Base-by-base conservation (phyloP, 2,113 vertebrate genomes). In the Nyctereutes procyonoides region DNA sequence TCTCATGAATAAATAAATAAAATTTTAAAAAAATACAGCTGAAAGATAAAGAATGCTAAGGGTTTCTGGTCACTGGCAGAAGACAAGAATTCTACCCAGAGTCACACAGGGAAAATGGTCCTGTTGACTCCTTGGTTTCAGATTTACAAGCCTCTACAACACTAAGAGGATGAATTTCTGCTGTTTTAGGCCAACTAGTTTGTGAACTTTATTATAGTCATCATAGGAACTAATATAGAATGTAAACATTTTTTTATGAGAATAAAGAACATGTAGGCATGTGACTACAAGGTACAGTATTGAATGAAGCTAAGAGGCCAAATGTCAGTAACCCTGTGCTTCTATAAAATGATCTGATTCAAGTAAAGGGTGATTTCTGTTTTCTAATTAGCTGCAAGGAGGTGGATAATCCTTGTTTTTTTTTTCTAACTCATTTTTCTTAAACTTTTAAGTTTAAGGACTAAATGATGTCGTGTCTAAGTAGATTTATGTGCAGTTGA, bases 351-450 rank as follows among this genome's bases (percentile, higher is more conserved):
- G 63, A 4, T 74, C 22, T 84, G 12, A 6, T 90, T 95, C 20
- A 90, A 38, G 1, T 51, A 67, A 24, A 67, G 30, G 24, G 5
- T 62, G 8, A 35, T 38, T 87, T n/a, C 48, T 74, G 15, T 79
- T 95, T 95, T 56, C 30, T 88, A 69, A 97, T 63, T 89, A 85
- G 15, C 43, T 95, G 5, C 51, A 92, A 88, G 38, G 63, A 55
- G 17, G 20, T 67, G 30, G 6, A 24, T 74, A 16, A 13, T 43
- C 77, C 16, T 67, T 19, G 13, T 90, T 63, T 80, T 77, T 63
- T 80, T 77, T 38, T 90, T 55, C 14, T 51, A 17, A 83, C 17
- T 87, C 43, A 51, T 10, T 11, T 58, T 90, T 90, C 65, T 71
- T 92, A 81, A 80, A 22, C 6, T 63, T 63, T 88, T 85, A 3